Base-by-base conservation (phyloP, 2,797 vertebrate genomes). In the Threskiornis aethiopicus region DNA sequence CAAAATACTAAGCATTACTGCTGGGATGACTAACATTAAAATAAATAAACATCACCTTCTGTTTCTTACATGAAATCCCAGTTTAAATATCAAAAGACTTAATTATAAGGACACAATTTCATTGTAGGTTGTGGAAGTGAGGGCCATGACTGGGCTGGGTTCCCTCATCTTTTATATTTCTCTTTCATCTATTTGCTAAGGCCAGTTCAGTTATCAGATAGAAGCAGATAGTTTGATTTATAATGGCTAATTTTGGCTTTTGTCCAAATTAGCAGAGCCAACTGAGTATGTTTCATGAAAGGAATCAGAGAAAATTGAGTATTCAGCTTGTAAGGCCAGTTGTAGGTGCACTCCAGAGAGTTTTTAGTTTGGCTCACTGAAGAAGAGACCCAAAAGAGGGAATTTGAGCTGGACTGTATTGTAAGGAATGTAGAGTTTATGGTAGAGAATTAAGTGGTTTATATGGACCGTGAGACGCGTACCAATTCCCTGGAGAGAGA, bases 391-490 rank as follows among this genome's bases (percentile, higher is more conserved):
- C 7, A 33, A 76, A 85, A 0, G 9, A 65, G 18, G 20, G 58
- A 75, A 64, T 86, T 76, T 72, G 46, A 65, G n/a, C 67, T 71
- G 24, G 57, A 54, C 6, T 37, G 19, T 58, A 61, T 25, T 69
- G 46, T 71, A 87, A 83, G 31, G 10, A 47, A 59, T 54, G 86
- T 51, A 42, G 29, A 58, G 66, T 71, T 93, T 85, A 26, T 69
- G 31, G 37, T 4, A n/a, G 54, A 92, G 66, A 57, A 35, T 64
- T 35, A 19, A 47, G 42, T 17, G 64, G 1, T 39, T 69, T 33
- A 29, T 64, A 18, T 47, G 57, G 31, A 66, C 39, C 0, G 0
- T 59, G 19, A 26, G 47, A 26, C 0, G 7, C 1, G 12, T 41
- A 31, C 39, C 4, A 8, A 39, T 82, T 72, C 28, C 29, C 8